A percentile compares a stretch with the other conserved stretches of the same genome.
phyloP scores from a whole-genome alignment of 2,888 invertebrate species.

The Horisme vitalbata region DNA sequence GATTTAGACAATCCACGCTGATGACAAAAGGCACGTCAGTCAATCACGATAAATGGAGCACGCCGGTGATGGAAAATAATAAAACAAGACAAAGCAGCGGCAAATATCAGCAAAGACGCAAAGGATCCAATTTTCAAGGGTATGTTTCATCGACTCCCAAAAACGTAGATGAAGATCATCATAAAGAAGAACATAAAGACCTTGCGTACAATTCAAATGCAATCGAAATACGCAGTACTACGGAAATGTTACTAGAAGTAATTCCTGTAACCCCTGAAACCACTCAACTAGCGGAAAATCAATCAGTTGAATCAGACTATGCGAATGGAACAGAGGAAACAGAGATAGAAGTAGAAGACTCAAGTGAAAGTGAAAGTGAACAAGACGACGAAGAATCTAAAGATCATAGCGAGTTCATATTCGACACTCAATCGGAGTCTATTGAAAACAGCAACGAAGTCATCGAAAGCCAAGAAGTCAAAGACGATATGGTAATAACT shows the following conservation, averaged over 20 bases:
- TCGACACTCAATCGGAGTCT: conserved; percentile 39
- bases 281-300: conserved; percentile 42
- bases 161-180: conserved; percentile 41
- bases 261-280: conserved; percentile 27
- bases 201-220: conserved; percentile 36
- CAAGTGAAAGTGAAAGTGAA: conserved; percentile 30
- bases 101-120: conserved; percentile 54
- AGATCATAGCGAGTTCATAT: conserved; percentile 60
- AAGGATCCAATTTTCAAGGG: conserved; percentile 72
- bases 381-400: conserved; percentile 44
- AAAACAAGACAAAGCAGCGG: conserved; percentile 23
- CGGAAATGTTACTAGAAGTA: conserved; percentile 30
- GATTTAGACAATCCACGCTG: conserved; percentile 70
- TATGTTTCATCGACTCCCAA: conserved; percentile 56
- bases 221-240: conserved; percentile 29
- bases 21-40: conserved; percentile 74
- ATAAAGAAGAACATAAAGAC: conserved; percentile 49
- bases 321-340: conserved; percentile 20
- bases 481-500: conserved; percentile 43
- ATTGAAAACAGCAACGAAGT: conserved; percentile 38
- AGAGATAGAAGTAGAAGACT: conserved; percentile 9
- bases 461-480: conserved; percentile 43
- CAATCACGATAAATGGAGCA: conserved; percentile 72
- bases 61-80: conserved; percentile 25
- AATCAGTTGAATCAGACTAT: conserved; percentile 36